phyloP scores from a whole-genome alignment of 2,888 invertebrate genomes.

The Steinernema carpocapsae region DNA sequence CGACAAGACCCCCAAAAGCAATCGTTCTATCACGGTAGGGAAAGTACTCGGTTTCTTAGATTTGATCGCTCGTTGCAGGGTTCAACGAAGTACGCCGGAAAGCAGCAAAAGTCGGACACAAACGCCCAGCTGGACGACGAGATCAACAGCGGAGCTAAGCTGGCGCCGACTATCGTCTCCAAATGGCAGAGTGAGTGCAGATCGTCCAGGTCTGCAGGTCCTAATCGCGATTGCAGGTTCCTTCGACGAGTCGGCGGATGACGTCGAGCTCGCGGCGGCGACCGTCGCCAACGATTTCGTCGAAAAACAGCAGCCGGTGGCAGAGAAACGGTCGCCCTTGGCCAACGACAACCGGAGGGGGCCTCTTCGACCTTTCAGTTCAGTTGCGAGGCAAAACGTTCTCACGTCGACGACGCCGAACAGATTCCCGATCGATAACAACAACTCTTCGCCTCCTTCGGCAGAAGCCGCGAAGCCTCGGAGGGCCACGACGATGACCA shows the following conservation, averaged over 20 bases:
- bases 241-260: conserved; percentile 39
- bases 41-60: conserved; percentile 7
- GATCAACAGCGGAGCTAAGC: conserved; percentile 48
- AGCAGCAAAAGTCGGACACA: conserved; percentile 31
- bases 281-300: background rate
- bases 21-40: conserved; percentile 58
- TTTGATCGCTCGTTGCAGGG: conserved; percentile 9
- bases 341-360: conserved; percentile 32
- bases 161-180: conserved; percentile 53
- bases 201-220: background rate
- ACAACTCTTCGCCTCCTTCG: background rate
- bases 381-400: background rate
- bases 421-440: conserved; percentile 14
- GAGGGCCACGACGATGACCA: background rate
- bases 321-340: conserved; percentile 1
- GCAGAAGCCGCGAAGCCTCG: conserved; percentile 13
- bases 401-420: background rate
- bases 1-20: conserved; percentile 56
- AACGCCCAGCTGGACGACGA: conserved; percentile 25
- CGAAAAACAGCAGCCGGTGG: conserved; percentile 18
- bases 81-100: conserved; percentile 34
- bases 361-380: conserved; percentile 9
- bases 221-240: conserved; percentile 34
- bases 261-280: conserved; percentile 29
- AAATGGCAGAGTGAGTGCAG: conserved; percentile 52